Base-by-base conservation (phyloP, 2,113 vertebrate genomes). In the Festucalex cinctus region DNA sequence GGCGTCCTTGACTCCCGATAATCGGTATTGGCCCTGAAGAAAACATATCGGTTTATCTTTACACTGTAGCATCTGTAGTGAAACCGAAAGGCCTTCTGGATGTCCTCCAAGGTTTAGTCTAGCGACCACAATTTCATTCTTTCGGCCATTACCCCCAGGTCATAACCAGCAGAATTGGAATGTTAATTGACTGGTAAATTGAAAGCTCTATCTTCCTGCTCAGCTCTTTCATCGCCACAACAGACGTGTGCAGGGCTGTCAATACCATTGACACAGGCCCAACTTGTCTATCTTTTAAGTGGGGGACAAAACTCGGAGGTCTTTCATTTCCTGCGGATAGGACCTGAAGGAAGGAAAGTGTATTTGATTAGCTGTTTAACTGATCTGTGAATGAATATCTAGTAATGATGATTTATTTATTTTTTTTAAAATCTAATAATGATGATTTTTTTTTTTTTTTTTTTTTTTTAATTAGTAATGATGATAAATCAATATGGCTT, bases 151-250 rank as follows among this genome's bases (percentile, higher is more conserved):
- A 59, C 28, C 56, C 7, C 16, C 8, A 20, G 32, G 56, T 59
- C 56, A 36, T 59, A 35, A 59, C 56, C 32, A 59, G 8, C 17
- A 36, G 28, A 36, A 36, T 20, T 36, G 56, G 56, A 59, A 59
- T 59, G 56, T 36, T 59, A 59, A 59, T 59, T 59, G 56, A 35
- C 14, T 35, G 17, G 28, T 59, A 35, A 59, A 59, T 35, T 59
- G 56, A 35, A 59, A 36, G 32, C 32, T 59, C 32, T 20, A 36
- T 9, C 56, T 9, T 59, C 16, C 17, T 20, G 9, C 17, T 59
- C 32, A 35, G 51, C 51, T 53, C 51, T 24, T 53, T 53, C n/a
- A 53, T 53, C n/a, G 22, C 49, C n/a, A 24, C 49, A 22, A 53
- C n/a, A 53, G n/a, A 19, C 17, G 2, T 19, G 56, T 20, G 24